A percentile compares a stretch with the other conserved stretches of the same genome.
Evolutionary conservation across 2,113 vertebrate species (phyloP).

Genomic region (Coptodon rendalli): DNA sequence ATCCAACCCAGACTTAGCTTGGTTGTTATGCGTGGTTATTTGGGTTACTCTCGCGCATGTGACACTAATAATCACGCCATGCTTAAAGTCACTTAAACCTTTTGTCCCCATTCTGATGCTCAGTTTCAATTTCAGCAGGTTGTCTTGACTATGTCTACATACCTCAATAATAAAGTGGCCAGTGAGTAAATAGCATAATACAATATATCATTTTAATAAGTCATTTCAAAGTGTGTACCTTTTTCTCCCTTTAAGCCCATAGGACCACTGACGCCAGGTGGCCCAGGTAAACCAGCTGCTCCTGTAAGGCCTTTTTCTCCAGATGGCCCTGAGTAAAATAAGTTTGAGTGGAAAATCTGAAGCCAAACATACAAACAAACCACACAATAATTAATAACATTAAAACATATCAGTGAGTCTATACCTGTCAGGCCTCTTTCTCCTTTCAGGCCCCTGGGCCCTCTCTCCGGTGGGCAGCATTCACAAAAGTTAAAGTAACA

Average conservation of each 20-base stretch:
- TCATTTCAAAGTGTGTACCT: conserved; percentile 62
- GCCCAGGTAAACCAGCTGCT: conserved; percentile 67
- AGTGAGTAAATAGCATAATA: not conserved
- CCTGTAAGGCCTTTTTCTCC: conserved; percentile 82
- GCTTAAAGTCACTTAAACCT: not conserved
- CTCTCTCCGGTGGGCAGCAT: conserved; percentile 79
- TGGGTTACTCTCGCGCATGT: not conserved
- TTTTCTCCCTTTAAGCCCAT: conserved; percentile 82
- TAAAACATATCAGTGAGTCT: not conserved
- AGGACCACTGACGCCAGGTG: conserved; percentile 71
- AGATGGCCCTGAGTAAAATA: conserved; percentile 66
- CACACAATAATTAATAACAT: not conserved
- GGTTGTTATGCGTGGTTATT: not conserved
- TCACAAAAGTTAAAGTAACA: conserved; percentile 94
- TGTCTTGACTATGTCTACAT: not conserved
- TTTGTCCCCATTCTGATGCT: not conserved
- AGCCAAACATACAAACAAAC: not conserved
- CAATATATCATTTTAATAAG: not conserved
- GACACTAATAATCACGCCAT: not conserved
- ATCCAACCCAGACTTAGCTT: not conserved
- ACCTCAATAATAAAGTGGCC: not conserved
- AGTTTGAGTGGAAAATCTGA: not conserved
- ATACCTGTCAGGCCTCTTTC: conserved; percentile 81
- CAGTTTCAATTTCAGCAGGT: not conserved
- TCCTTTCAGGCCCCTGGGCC: conserved; percentile 79